A percentile compares a stretch with the other conserved stretches of the same genome.
These are phyloP conservation scores for Tachysurus fulvidraco DNA, from an alignment of 2,113 vertebrate species.

Conservation along the genomic window DNA sequence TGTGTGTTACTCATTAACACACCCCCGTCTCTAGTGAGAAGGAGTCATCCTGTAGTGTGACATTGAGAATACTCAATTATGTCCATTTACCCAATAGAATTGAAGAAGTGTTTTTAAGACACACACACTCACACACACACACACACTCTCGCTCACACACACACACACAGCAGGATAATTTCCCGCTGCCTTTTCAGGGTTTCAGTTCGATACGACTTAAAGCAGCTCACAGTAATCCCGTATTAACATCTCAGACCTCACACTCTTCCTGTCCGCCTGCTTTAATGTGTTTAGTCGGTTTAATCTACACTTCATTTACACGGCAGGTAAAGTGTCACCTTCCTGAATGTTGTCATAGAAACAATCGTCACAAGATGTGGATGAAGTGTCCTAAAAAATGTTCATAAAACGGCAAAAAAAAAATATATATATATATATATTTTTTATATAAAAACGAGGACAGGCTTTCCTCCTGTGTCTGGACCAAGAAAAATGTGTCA, in stretches of 20 bases:
- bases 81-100: conserved; percentile 2
- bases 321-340: neutral
- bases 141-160: neutral
- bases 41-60: neutral
- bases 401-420: neutral
- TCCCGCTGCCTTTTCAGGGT: neutral
- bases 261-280: neutral
- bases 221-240: conserved; percentile 23
- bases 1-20: neutral
- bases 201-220: conserved; percentile 20
- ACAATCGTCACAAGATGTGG: neutral
- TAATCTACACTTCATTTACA: neutral
- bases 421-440: neutral
- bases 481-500: conserved; percentile 6
- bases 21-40: neutral
- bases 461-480: neutral
- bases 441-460: neutral
- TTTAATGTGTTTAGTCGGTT: neutral
- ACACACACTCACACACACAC: conserved; percentile 4
- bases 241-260: conserved; percentile 28
- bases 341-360: neutral
- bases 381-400: neutral
- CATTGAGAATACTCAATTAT: conserved; percentile 33
- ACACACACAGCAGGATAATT: conserved; percentile 8
- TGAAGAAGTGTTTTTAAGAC: neutral